These are phyloP conservation scores for Elachura formosa DNA, from an alignment of 2,113 vertebrate genomes.

Conservation along the genomic window DNA sequence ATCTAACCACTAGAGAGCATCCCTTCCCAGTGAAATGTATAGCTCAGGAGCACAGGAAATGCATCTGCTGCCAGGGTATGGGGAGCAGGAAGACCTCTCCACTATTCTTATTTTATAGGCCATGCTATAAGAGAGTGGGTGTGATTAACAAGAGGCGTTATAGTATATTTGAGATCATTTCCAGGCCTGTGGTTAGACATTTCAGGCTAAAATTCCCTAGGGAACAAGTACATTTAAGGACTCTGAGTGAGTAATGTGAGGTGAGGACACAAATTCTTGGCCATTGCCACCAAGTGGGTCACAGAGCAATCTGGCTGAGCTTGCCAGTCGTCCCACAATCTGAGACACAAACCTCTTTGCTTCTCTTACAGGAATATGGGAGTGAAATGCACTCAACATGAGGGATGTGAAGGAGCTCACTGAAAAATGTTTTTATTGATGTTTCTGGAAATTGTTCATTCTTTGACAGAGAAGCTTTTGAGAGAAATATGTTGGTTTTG, in stretches of 20 bases:
- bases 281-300: neutral
- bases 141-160: constrained; percentile 20
- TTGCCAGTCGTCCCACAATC: neutral
- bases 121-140: neutral
- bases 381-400: neutral
- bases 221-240: neutral
- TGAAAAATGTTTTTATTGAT: neutral
- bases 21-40: constrained; percentile 46
- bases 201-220: neutral
- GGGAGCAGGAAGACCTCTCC: constrained; percentile 22
- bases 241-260: neutral
- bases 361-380: neutral
- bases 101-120: constrained; percentile 16
- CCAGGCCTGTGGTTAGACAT: constrained; percentile 11
- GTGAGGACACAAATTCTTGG: neutral
- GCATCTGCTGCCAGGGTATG: neutral
- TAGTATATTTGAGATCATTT: constrained; percentile 5
- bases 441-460: neutral
- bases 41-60: constrained; percentile 27
- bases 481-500: neutral
- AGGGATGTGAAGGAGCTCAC: neutral
- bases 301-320: neutral
- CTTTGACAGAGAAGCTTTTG: neutral
- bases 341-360: neutral
- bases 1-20: constrained; percentile 63